These are phyloP conservation scores for Drosophila heteroneura DNA, from an alignment of 2,888 invertebrate genomes.

Conservation along the genomic window DNA sequence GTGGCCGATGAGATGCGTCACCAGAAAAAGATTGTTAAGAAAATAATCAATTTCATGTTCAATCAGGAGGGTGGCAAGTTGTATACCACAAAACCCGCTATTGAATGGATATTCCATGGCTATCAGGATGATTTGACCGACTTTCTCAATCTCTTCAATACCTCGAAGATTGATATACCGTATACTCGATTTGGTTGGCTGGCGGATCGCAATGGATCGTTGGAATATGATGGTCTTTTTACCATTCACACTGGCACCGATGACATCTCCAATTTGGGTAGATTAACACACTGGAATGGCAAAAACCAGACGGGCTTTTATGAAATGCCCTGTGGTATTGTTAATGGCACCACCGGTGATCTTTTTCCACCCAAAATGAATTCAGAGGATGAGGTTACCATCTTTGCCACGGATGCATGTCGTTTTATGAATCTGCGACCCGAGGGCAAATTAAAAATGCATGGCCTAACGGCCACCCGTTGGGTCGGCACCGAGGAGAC, in stretches of 20 bases:
- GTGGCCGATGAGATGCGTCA: conserved; percentile 88
- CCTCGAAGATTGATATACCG: conserved; percentile 86
- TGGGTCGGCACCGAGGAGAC: conserved; percentile 87
- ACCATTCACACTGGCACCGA: conserved; percentile 91
- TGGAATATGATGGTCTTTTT: conserved; percentile 91
- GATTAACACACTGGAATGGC: conserved; percentile 90
- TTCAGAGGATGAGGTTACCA: conserved; percentile 86
- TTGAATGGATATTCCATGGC: conserved; percentile 92
- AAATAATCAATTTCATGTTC: conserved; percentile 87
- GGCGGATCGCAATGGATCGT: conserved; percentile 90
- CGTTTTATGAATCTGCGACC: conserved; percentile 87
- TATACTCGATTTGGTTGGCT: conserved; percentile 95
- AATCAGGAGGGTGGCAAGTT: conserved; percentile 86
- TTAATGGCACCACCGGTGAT: conserved; percentile 92
- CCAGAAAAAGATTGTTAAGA: conserved; percentile 84
- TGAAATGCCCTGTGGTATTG: conserved; percentile 88
- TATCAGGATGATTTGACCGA: conserved; percentile 90
- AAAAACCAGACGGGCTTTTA: conserved; percentile 87
- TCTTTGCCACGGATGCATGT: conserved; percentile 93
- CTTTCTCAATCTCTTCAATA: conserved; percentile 87
- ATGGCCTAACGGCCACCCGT: conserved; percentile 77
- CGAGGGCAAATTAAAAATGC: conserved; percentile 51
- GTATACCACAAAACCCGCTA: conserved; percentile 88
- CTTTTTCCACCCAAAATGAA: conserved; percentile 89
- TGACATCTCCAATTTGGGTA: conserved; percentile 89